Evolutionary conservation across 92 coral and sea anemone species (phyloP), one percentile per base, ranked within the genome.

Genomic region (Epizoanthus illoricatus): DNA sequence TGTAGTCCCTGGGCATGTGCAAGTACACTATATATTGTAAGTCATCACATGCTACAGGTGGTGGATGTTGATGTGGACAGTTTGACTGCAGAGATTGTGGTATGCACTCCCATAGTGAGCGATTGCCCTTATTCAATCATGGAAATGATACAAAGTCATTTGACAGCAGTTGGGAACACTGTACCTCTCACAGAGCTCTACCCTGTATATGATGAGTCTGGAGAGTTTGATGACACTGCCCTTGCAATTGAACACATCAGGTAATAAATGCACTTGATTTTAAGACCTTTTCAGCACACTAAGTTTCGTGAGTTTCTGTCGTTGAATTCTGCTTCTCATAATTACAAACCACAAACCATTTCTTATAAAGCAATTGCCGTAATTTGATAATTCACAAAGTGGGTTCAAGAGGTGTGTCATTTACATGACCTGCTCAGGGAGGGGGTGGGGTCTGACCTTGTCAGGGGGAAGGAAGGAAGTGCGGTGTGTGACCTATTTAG

Each of bases 181-280:
- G 92, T 93, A 2, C 95, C 97, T 61, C 69, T 95, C 39, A 80
- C 75, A 41, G 97, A 95, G 58, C 86, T 95, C 23, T 90, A 65
- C 70, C 98, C 98, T 65, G 93, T 92, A 9, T 93, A 91, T 88
- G 97, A 95, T 47, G 98, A 93, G 62, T 87, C 98, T 4, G 98
- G 97, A 79, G 89, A 95, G 54, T 80, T 79, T 74, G 98, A 95
- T 78, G 95, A 93, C 19, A 95, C 98, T 45, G 95, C 97, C 40
- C 70, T 95, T 20, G 97, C 98, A 11, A 81, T 95, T 64, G 98
- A 95, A 74, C 98, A 95, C 86, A 85, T 95, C 79, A 93, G 98
- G 98, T 94, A 85, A 47, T 1, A 4, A 45, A 59, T 15, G 45
- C 19, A 12, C 1, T 49, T 49, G 28, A 36, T 6, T 54, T 3